phyloP scores from a whole-genome alignment of 2,888 invertebrate genomes.

The Cetonia aurata region DNA sequence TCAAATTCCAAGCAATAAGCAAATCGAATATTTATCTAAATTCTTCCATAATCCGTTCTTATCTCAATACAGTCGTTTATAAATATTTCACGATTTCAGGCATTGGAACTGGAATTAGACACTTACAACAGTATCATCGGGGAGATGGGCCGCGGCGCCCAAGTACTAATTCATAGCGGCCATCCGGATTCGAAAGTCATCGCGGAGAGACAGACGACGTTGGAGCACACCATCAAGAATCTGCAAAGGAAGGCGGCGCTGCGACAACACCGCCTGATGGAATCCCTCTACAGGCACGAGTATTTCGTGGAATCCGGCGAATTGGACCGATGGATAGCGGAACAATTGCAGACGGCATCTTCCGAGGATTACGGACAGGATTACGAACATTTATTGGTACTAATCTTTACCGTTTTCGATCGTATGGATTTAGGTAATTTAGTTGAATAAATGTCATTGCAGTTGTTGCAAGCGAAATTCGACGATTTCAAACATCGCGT shows the following conservation, averaged over 20 bases:
- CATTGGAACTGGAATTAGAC: constrained; percentile 89
- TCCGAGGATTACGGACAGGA: constrained; percentile 96
- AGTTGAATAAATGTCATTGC: constrained; percentile 40
- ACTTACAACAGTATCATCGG: constrained; percentile 92
- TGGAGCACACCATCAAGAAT: constrained; percentile 83
- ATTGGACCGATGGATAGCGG: constrained; percentile 92
- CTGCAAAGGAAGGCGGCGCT: constrained; percentile 84
- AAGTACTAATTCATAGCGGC: constrained; percentile 82
- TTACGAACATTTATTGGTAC: constrained; percentile 87
- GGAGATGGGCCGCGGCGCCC: constrained; percentile 92
- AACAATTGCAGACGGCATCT: constrained; percentile 88
- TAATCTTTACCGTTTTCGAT: no score
- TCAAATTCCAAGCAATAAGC: not conserved
- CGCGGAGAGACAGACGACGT: constrained; percentile 78
- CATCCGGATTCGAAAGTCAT: constrained; percentile 90
- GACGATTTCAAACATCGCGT: constrained; percentile 93
- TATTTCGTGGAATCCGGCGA: constrained; percentile 92
- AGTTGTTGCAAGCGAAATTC: constrained; percentile 89
- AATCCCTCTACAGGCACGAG: constrained; percentile 89
- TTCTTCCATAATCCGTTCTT: no score
- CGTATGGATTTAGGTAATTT: not conserved
- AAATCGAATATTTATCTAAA: no score
- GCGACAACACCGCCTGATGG: constrained; percentile 88
- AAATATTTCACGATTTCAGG: constrained; percentile 67
- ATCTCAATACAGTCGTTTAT: no score